Evolutionary conservation across 2,888 invertebrate genomes (phyloP), one percentile per base, ranked within the genome.

Genomic region (Pristionchus mayeri): DNA sequence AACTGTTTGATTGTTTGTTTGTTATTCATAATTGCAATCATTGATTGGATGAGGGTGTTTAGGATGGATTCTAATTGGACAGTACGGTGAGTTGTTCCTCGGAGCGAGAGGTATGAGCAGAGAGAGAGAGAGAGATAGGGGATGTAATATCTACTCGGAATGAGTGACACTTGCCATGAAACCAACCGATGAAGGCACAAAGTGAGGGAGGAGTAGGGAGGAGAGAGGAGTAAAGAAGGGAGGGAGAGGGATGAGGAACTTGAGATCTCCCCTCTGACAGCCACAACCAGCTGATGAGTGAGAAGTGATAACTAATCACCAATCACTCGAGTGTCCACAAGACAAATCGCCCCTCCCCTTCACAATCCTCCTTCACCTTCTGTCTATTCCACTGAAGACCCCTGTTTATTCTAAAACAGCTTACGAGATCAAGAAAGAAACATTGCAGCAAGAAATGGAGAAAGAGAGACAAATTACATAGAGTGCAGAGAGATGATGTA

Each of bases 151-250:
- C 79, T 79, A 79, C 52, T 37, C 52, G 54, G 40, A 50, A 79
- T 79, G 79, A 79, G 52, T 79, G 79, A 79, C 79, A 79, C 54
- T 52, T 79, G 67, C 67, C 67, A 67, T 67, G 67, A 67, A 37
- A 67, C 67, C 67, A 21, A 37, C 63, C 63, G 63, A 63, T 63
- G 63, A 63, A 63, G 63, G 63, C 7, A 60, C 60, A 60, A 60
- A 60, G 60, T 63, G 67, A n/a, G 24, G 24, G 48, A 27, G 27
- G 34, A 75, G 48, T 75, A 27, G 75, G 48, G 48, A 34, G 24
- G 48, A 48, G 75, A 75, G 75, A 48, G 37, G 75, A 48, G 40
- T 34, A 44, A 75, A 44, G 37, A 37, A 63, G 63, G 18, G 63
- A 67, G 37, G 24, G 57, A 57, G 37, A 67, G 67, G 21, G 67